phyloP scores from a whole-genome alignment of 2,113 vertebrate genomes.

The Atlantisia rogersi region DNA sequence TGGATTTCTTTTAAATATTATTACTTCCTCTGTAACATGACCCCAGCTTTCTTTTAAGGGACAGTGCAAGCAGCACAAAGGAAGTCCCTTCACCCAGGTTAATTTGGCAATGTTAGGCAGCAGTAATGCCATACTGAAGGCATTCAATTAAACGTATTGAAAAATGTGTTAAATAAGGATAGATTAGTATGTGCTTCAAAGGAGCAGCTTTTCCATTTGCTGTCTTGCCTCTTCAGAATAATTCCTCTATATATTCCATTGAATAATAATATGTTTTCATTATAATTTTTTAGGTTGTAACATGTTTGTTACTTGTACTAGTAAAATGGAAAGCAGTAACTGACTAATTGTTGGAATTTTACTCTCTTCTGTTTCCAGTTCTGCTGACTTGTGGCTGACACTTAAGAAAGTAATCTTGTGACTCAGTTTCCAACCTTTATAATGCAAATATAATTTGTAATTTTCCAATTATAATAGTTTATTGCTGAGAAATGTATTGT shows the following conservation, averaged over 20 bases:
- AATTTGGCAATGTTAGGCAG: not conserved
- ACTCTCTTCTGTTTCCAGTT: not conserved
- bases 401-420: not conserved
- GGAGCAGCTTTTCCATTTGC: not conserved
- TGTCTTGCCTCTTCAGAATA: not conserved
- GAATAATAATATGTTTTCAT: not conserved
- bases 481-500: not conserved
- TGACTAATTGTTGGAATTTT: not conserved
- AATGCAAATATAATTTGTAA: not conserved
- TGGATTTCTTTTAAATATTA: not conserved
- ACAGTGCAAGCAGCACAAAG: not conserved
- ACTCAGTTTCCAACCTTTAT: not conserved
- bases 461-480: not conserved
- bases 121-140: not conserved
- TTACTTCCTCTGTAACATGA: not conserved
- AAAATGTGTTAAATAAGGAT: not conserved
- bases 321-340: not conserved
- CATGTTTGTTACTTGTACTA: not conserved
- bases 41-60: not conserved
- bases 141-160: not conserved
- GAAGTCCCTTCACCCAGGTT: not conserved
- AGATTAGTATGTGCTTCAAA: not conserved
- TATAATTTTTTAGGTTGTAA: not conserved
- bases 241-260: not conserved
- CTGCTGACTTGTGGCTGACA: not conserved